Base-by-base conservation (phyloP, 2,888 invertebrate species). In the Caenorhabditis japonica region DNA sequence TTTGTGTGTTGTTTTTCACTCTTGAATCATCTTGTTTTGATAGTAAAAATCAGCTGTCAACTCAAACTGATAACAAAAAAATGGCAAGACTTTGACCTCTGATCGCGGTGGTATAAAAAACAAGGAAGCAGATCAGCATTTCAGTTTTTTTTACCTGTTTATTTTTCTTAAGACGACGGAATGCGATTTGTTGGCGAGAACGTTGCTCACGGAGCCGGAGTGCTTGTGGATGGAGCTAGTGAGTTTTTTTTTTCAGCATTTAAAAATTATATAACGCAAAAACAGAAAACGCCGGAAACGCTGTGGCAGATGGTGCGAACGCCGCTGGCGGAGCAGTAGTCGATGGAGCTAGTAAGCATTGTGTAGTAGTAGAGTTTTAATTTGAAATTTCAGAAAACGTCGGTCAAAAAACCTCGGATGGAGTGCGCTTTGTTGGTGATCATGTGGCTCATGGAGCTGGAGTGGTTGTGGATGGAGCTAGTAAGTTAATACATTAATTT, bases 391-490 rank as follows among this genome's bases (percentile, higher is more conserved):
- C 46, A 46, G 46, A 13, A 23, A 17, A 4, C 1, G 46, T 12
- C 19, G 46, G 23, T 12, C n/a, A 25, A 17, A 10, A 10, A 30
- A 13, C 17, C n/a, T 7, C 15, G 3, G 44, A 55, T 13, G 55
- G 55, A 44, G 21, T 34, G 43, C 25, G 55, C 30, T 33, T 55
- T 5, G 55, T 55, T 8, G 38, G 46, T 25, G 58, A 58, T 17
- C 46, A 47, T 13, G 58, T 58, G 46, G 58, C 58, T n/a, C 46
- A 46, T 10, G 46, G 58, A 47, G 36, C 59, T 19, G 41, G 59
- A 38, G 19, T 21, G 17, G 19, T 60, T 4, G 33, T 17, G 13
- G 33, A 33, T 23, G 39, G 38, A 38, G 46, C 36, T 19, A 58
- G 46, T 46, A 27, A 41, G 43, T 52, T 23, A 17, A 25, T n/a